Evolutionary conservation across 1,140 invertebrate genomes (phyloP).

Genomic region (Lutraria rhynchaena): DNA sequence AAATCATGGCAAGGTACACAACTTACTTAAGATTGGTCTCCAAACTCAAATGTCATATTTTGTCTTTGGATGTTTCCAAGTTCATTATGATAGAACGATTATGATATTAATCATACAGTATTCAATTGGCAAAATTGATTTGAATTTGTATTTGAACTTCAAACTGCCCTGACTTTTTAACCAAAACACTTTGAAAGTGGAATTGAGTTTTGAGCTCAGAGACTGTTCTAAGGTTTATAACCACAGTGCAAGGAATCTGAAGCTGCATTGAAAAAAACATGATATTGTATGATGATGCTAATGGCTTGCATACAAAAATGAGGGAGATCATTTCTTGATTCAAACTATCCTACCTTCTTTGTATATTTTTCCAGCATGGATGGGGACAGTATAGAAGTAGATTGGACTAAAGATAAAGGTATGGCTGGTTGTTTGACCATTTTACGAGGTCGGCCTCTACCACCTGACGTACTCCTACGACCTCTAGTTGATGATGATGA

Average conservation of each 20-base stretch:
- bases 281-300: not conserved
- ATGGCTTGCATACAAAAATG: not conserved
- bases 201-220: no score
- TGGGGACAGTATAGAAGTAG: slow-evolving; percentile 54
- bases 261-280: not conserved
- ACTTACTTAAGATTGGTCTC: no score
- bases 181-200: no score
- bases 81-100: no score
- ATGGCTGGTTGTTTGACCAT: slow-evolving; percentile 29
- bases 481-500: not conserved
- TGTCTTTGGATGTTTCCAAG: no score
- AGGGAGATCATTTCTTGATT: not conserved
- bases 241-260: not conserved
- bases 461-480: not conserved
- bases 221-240: no score
- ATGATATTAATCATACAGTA: no score
- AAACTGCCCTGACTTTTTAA: no score
- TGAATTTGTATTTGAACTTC: no score
- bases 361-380: slow-evolving; percentile 56
- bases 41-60: no score
- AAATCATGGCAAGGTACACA: no score
- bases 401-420: slow-evolving; percentile 47
- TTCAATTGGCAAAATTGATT: no score
- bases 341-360: slow-evolving; percentile 47
- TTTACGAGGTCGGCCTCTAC: slow-evolving; percentile 8